Percentiles rank a stretch among this genome's conserved stretches.
Conservation (phyloP, 2,113 vertebrate genomes). For the Micromys minutus region DNA sequence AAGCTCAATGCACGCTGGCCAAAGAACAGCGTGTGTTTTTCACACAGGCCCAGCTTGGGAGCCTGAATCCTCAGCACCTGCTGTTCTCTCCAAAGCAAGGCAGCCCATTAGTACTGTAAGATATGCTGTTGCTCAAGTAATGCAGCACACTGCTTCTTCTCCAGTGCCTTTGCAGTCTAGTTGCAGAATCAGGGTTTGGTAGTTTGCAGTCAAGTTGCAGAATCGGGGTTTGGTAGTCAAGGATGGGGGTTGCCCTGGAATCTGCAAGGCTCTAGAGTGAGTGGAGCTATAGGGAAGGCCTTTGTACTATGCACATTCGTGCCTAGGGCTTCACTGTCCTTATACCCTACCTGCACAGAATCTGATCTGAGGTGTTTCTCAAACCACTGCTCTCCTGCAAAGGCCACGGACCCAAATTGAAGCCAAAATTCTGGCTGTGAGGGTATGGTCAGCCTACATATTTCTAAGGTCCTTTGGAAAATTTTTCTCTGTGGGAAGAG, state of each 20-base stretch:
- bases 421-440: background rate
- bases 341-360: background rate
- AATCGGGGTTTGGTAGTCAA: background rate
- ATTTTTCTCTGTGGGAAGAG: background rate
- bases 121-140: background rate
- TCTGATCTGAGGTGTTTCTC: background rate
- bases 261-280: background rate
- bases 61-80: background rate
- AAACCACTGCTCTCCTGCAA: background rate
- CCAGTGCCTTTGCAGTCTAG: background rate
- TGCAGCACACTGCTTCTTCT: background rate
- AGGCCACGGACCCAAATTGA: background rate
- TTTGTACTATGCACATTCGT: background rate
- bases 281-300: background rate
- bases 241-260: background rate
- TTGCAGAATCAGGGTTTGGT: no score
- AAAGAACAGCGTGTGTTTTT: background rate
- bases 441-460: background rate
- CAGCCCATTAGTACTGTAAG: conserved; percentile 22
- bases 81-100: conserved; percentile 35
- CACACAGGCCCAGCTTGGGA: background rate
- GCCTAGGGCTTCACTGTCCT: background rate
- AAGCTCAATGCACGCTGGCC: background rate
- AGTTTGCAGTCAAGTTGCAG: no score
- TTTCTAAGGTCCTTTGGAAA: background rate